These are phyloP conservation scores for Synergus itoensis DNA, from an alignment of 2,888 invertebrate genomes.

Conservation along the genomic window DNA sequence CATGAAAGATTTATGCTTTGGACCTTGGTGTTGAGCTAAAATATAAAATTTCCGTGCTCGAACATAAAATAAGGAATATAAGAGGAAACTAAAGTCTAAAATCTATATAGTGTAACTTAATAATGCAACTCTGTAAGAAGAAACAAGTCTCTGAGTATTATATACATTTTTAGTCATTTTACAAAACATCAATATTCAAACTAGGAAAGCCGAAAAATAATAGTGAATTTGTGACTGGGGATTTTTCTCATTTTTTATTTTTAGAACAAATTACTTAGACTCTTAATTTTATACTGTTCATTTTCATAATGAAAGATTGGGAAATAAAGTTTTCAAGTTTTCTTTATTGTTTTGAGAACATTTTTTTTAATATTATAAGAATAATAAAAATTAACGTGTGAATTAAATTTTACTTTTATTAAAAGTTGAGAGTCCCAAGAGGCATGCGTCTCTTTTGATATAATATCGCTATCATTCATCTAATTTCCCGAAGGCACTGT, in stretches of 20 bases:
- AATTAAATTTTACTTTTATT: constrained; percentile 13
- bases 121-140: background rate
- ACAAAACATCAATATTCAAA: background rate
- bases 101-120: background rate
- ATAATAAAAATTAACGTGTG: background rate
- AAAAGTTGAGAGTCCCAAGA: background rate
- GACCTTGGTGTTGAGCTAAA: constrained; percentile 5
- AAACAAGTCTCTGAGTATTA: background rate
- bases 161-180: background rate
- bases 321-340: no score
- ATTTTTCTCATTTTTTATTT: no score
- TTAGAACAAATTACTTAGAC: no score
- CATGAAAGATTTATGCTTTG: constrained; percentile 9
- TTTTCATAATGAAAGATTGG: no score
- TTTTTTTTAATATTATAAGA: background rate
- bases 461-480: background rate
- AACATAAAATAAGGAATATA: constrained; percentile 6
- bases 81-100: background rate
- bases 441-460: background rate
- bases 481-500: constrained; percentile 31
- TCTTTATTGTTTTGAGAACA: no score
- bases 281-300: no score
- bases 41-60: background rate
- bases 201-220: no score
- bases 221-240: no score